phyloP scores from a whole-genome alignment of 2,797 vertebrate genomes.

The Ctenochaetus hawaiiensis region DNA sequence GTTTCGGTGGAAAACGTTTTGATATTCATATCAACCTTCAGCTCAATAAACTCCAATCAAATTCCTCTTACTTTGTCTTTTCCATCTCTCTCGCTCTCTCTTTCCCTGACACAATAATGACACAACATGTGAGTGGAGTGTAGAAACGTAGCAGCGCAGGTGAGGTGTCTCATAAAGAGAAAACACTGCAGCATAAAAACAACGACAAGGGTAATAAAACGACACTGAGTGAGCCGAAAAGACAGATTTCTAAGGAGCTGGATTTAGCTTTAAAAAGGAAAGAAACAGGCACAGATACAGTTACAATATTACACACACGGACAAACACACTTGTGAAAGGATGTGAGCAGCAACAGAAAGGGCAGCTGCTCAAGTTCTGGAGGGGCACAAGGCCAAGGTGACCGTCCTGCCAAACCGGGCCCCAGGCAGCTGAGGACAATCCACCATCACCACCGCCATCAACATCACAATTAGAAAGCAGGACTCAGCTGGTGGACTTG shows the following conservation, averaged over 20 bases:
- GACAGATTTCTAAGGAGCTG: slow-evolving; percentile 8
- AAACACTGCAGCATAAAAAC: slow-evolving; percentile 25
- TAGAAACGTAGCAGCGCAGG: slow-evolving; percentile 36
- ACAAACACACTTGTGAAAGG: slow-evolving; percentile 25
- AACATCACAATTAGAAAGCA: slow-evolving; percentile 43
- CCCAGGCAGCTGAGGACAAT: slow-evolving; percentile 20
- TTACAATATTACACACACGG: not conserved
- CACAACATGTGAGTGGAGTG: slow-evolving; percentile 53
- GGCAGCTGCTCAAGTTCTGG: not conserved
- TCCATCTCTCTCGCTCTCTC: slow-evolving; percentile 12
- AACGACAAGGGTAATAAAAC: slow-evolving; percentile 12
- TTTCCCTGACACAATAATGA: slow-evolving; percentile 50
- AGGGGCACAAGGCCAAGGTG: slow-evolving; percentile 13
- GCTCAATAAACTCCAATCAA: slow-evolving; percentile 51
- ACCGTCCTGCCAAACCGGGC: slow-evolving; percentile 35
- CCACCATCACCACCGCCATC: slow-evolving; percentile 30
- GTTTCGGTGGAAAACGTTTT: slow-evolving; percentile 48
- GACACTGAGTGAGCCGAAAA: not conserved
- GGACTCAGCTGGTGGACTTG: slow-evolving; percentile 39
- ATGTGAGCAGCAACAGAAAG: slow-evolving; percentile 15
- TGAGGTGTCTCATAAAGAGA: slow-evolving; percentile 43
- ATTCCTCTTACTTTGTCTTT: slow-evolving; percentile 35
- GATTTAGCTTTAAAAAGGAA: slow-evolving; percentile 23
- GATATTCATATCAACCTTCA: slow-evolving; percentile 70
- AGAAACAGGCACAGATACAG: not conserved